phyloP scores from a whole-genome alignment of 2,113 vertebrate species.

The Meriones unguiculatus region DNA sequence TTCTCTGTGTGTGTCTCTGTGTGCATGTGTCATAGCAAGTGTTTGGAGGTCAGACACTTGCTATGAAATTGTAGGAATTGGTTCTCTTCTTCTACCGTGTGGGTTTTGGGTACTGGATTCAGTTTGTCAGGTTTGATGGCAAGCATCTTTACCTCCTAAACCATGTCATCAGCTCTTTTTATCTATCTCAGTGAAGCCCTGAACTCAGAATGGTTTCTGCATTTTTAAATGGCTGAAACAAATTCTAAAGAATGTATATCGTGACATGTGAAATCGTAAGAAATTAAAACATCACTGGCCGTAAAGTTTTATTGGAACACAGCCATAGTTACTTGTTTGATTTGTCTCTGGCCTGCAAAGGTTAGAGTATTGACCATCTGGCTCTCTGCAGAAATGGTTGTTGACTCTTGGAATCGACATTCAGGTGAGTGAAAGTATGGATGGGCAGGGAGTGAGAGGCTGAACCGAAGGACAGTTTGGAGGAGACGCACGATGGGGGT shows the following conservation, averaged over 20 bases:
- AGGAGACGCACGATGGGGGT: neutral
- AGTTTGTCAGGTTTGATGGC: neutral
- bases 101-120: neutral
- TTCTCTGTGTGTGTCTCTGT: neutral
- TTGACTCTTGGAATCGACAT: neutral
- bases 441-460: neutral
- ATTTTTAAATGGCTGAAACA: neutral
- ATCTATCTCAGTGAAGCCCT: neutral
- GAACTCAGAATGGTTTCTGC: neutral
- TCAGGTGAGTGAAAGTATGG: neutral
- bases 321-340: neutral
- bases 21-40: neutral
- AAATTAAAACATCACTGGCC: neutral
- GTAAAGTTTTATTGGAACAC: neutral
- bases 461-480: neutral
- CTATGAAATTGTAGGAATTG: no score
- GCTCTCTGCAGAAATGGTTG: neutral
- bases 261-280: neutral
- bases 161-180: neutral
- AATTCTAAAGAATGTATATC: neutral
- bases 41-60: neutral
- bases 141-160: neutral
- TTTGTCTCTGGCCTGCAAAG: neutral
- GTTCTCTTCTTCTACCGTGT: neutral
- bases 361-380: neutral